Conservation (phyloP, 2,113 vertebrate species). For the Neofelis nebulosa region DNA sequence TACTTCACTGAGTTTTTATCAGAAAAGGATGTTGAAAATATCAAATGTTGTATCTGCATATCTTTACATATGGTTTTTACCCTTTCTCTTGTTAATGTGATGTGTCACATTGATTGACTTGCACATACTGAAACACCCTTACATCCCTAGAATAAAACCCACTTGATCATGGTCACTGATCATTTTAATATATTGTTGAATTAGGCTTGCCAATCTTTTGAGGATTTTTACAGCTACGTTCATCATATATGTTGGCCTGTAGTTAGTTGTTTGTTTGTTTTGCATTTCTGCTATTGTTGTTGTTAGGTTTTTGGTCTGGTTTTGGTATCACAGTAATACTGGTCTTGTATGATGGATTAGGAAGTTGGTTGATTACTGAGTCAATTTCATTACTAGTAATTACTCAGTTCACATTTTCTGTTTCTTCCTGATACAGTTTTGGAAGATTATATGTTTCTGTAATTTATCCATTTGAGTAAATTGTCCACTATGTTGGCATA, state of each 20-base stretch:
- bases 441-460: not conserved
- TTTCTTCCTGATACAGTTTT: not conserved
- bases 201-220: not conserved
- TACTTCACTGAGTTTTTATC: not conserved
- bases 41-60: not conserved
- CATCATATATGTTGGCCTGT: not conserved
- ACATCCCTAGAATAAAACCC: not conserved
- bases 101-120: not conserved
- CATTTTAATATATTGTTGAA: not conserved
- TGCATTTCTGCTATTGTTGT: not conserved
- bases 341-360: not conserved
- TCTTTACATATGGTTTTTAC: not conserved
- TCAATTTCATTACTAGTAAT: not conserved
- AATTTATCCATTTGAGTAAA: not conserved
- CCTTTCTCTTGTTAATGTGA: not conserved
- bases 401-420: not conserved
- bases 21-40: not conserved
- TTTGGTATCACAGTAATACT: not conserved
- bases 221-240: not conserved
- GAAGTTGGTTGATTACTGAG: not conserved
- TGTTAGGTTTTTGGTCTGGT: not conserved
- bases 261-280: not conserved
- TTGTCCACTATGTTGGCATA: not conserved
- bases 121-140: not conserved
- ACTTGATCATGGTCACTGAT: not conserved